Percentiles rank a stretch among this genome's conserved stretches.
phyloP scores from a whole-genome alignment of 1,140 invertebrate species.

The Trinorchestia longiramus region DNA sequence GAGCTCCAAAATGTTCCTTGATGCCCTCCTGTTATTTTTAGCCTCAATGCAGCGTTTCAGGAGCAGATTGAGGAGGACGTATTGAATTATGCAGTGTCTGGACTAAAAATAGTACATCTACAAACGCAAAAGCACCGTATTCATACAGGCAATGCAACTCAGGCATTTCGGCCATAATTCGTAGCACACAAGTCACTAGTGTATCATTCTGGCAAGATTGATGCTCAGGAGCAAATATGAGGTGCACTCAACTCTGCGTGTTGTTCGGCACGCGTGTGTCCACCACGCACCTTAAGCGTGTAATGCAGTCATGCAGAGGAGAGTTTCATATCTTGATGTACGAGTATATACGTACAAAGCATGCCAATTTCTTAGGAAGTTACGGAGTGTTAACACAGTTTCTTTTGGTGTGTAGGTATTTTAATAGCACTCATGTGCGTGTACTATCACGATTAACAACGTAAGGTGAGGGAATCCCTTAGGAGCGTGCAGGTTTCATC shows the following conservation, averaged over 20 bases:
- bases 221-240: not conserved
- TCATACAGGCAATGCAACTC: not conserved
- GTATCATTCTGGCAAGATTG: not conserved
- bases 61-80: not conserved
- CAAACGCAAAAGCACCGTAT: not conserved
- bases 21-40: not conserved
- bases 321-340: not conserved
- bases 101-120: not conserved
- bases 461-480: no score
- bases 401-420: no score
- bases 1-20: not conserved
- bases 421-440: no score
- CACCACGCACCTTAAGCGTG: not conserved
- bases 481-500: no score
- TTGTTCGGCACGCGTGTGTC: not conserved
- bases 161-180: not conserved
- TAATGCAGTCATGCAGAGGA: not conserved
- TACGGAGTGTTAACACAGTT: no score
- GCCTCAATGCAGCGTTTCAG: not conserved
- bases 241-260: not conserved
- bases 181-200: not conserved
- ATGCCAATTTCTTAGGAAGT: no score
- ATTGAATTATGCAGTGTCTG: not conserved
- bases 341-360: no score
- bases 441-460: no score